Evolutionary conservation across 64 coral and sea anemone species (phyloP), one percentile per base, ranked within the genome.

Genomic region (Astreopora myriophthalma): DNA sequence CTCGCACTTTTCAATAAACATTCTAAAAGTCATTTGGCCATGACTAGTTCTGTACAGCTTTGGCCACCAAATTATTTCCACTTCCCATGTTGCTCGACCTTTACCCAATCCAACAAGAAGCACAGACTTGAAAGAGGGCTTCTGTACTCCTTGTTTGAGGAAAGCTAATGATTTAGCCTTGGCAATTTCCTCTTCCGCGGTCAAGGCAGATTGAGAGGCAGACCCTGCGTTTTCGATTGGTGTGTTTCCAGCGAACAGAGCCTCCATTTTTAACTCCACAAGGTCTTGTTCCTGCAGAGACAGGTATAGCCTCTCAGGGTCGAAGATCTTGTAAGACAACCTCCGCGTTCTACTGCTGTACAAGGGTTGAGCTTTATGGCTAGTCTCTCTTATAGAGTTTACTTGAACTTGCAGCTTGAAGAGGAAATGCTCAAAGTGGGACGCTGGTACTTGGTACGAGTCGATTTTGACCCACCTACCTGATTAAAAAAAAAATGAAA

Each of bases 21-120:
- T 27, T 12, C 75, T 40, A 8, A 52, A 2, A 1, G 78, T 81
- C 10, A 81, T 17, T 25, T 81, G 78, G 27, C 78, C 78, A 81
- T 81, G 78, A 33, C 44, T 26, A 7, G 78, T 61, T 1, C 31
- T 34, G 34, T 62, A 84, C 42, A 84, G 27, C 3, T 84, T 11
- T 65, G 55, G 79, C 79, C 79, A 84, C 79, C 79, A 84, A 37
- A 84, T 61, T 32, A 84, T 65, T 14, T 84, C 57, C 55, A 84
- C 57, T 69, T 86, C 82, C 19, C 65, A 0, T 20, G 82, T 86
- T 6, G 82, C 62, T n/a, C 64, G 35, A 17, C 82, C 82, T 29
- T 70, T 16, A 7, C 62, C 82, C 6, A 37, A n/a, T 58, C 79
- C 79, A 34, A 64, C 55, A 16, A 64, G 1, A 20, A 84, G 46